These are phyloP conservation scores for Anarrhichthys ocellatus DNA, from an alignment of 2,113 vertebrate genomes.

Conservation along the genomic window DNA sequence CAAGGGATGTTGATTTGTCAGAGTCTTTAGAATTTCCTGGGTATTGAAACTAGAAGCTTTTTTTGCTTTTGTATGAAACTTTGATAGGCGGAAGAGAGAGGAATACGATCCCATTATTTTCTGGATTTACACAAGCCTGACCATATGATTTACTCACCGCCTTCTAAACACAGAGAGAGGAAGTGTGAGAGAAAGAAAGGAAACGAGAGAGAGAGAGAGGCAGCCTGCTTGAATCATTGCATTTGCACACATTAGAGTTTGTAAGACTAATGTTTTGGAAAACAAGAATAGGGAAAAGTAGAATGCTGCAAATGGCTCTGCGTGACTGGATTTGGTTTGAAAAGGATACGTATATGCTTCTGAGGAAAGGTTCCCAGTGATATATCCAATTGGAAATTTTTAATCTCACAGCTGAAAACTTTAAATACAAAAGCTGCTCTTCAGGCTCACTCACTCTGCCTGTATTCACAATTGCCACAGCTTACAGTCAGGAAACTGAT, in stretches of 20 bases:
- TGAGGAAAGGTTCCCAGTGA: slow-evolving; percentile 67
- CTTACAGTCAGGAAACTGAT: slow-evolving; percentile 55
- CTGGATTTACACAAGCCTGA: slow-evolving; percentile 81
- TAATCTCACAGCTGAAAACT: slow-evolving; percentile 83
- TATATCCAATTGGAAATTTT: slow-evolving; percentile 80
- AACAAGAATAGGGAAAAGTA: slow-evolving; percentile 77
- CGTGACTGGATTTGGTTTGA: slow-evolving; percentile 81
- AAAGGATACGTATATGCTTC: slow-evolving; percentile 72
- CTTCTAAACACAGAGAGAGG: slow-evolving; percentile 71
- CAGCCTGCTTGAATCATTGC: slow-evolving; percentile 76
- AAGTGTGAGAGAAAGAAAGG: slow-evolving; percentile 56
- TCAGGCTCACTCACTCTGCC: slow-evolving; percentile 66
- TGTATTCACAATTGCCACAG: slow-evolving; percentile 63
- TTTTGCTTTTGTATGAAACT: slow-evolving; percentile 81
- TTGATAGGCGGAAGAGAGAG: slow-evolving; percentile 80
- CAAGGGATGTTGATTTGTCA: slow-evolving; percentile 79
- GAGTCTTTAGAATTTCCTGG: slow-evolving; percentile 78
- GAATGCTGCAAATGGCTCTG: slow-evolving; percentile 68
- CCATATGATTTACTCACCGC: slow-evolving; percentile 80
- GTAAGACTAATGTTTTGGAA: slow-evolving; percentile 86
- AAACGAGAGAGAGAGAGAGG: slow-evolving; percentile 61
- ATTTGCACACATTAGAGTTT: slow-evolving; percentile 83
- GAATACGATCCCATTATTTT: slow-evolving; percentile 85
- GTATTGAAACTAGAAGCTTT: slow-evolving; percentile 73
- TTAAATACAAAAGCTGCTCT: slow-evolving; percentile 78